A percentile compares a stretch with the other conserved stretches of the same genome.
phyloP scores from a whole-genome alignment of 1,140 invertebrate genomes.

The Pogonomyrmex californicus region DNA sequence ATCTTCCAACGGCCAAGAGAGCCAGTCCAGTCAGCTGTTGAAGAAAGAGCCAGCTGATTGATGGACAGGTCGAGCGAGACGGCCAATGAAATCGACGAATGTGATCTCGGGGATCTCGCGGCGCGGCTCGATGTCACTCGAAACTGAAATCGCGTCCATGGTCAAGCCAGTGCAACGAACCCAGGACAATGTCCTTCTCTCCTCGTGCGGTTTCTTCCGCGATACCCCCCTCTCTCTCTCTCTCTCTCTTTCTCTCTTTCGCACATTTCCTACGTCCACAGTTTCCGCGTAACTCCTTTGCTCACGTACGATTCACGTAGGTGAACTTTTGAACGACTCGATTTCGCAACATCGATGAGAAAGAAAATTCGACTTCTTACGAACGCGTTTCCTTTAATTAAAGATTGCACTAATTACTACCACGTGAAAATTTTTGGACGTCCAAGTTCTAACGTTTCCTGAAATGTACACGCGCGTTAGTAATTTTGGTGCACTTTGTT shows the following conservation, averaged over 20 bases:
- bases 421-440: slow-evolving; percentile 6
- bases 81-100: slow-evolving; percentile 10
- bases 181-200: slow-evolving; percentile 18
- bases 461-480: neutral
- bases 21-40: slow-evolving; percentile 46
- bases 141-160: neutral
- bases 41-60: slow-evolving; percentile 19
- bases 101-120: neutral
- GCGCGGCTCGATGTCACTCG: neutral
- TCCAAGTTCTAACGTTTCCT: neutral
- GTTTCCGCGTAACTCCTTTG: neutral
- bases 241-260: neutral
- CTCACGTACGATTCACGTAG: neutral
- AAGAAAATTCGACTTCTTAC: neutral
- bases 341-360: neutral
- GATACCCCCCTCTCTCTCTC: no score
- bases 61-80: neutral
- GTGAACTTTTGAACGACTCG: neutral
- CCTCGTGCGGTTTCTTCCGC: neutral
- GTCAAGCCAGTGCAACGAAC: slow-evolving; percentile 12
- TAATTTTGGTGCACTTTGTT: neutral
- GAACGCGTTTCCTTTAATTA: slow-evolving; percentile 24
- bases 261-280: neutral
- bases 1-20: slow-evolving; percentile 76
- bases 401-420: slow-evolving; percentile 19